Evolutionary conservation across 2,888 invertebrate species (phyloP).

Genomic region (Mystacides longicornis): DNA sequence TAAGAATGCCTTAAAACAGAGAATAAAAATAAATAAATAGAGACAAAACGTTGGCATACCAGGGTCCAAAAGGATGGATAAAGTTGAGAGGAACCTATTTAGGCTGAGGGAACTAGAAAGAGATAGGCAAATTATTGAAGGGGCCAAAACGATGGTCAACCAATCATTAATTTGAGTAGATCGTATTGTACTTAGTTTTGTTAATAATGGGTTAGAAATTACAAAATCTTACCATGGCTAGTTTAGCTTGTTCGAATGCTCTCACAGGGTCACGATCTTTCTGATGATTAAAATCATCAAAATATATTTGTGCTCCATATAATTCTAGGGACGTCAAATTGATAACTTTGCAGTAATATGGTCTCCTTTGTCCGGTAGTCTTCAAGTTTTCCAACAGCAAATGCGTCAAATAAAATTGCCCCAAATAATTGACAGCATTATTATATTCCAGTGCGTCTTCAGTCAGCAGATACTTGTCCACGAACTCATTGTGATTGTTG

Average conservation of each 20-base stretch:
- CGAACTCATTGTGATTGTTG: not conserved
- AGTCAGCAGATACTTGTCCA: not conserved
- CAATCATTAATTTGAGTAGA: no score
- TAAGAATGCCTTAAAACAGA: no score
- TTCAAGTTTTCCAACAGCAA: not conserved
- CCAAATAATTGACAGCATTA: not conserved
- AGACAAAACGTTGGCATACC: no score
- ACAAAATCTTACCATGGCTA: not conserved
- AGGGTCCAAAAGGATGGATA: no score
- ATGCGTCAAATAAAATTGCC: conserved; percentile 4
- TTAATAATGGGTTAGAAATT: no score
- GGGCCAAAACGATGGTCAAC: no score
- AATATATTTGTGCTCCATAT: not conserved
- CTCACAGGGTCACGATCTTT: not conserved
- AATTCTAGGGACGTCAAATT: not conserved
- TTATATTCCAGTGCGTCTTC: not conserved
- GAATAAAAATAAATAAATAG: no score
- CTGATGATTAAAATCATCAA: not conserved
- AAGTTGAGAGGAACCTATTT: no score
- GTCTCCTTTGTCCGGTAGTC: not conserved
- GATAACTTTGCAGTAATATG: not conserved
- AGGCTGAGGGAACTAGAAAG: no score
- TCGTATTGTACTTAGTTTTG: no score
- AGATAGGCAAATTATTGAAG: no score
- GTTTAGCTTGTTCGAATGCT: not conserved